Percentiles rank a stretch among this genome's conserved stretches.
phyloP scores from a whole-genome alignment of 1,140 invertebrate genomes.

The Delia radicum region DNA sequence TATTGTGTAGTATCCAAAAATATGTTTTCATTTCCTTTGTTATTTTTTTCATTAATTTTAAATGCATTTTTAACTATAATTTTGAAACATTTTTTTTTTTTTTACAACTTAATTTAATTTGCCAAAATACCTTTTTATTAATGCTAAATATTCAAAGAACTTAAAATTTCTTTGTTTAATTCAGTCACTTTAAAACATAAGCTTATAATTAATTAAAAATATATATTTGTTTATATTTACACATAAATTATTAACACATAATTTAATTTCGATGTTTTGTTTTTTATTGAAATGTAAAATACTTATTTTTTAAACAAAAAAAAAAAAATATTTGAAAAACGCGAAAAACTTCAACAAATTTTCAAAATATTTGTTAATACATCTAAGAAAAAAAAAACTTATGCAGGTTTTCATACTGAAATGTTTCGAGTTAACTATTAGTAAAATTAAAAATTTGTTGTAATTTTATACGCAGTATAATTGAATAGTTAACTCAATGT shows the following conservation, averaged over 20 bases:
- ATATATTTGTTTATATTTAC: constrained; percentile 2
- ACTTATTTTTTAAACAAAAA: no score
- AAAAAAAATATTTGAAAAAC: no score
- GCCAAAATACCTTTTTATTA: constrained; percentile 18
- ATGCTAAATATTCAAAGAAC: constrained; percentile 3
- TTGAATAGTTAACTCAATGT: no score
- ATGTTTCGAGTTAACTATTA: no score
- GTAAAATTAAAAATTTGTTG: no score
- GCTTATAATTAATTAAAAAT: constrained; percentile 19
- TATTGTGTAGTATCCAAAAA: constrained; percentile 25
- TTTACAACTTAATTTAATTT: constrained; percentile 11
- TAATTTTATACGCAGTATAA: no score
- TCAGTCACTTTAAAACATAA: constrained; percentile 15
- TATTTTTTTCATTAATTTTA: background rate
- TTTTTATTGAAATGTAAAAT: no score
- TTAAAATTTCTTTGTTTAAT: background rate
- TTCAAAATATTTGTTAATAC: no score
- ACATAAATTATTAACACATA: constrained; percentile 21
- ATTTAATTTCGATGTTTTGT: constrained; percentile 15
- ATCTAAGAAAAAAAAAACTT: no score
- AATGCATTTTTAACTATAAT: constrained; percentile 15
- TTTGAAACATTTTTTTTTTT: constrained; percentile 1
- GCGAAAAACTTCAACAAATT: no score
- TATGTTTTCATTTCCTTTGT: constrained; percentile 16
- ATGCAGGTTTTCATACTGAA: no score